Conservation (phyloP, 2,888 invertebrate species). For the Aromia moschata region DNA sequence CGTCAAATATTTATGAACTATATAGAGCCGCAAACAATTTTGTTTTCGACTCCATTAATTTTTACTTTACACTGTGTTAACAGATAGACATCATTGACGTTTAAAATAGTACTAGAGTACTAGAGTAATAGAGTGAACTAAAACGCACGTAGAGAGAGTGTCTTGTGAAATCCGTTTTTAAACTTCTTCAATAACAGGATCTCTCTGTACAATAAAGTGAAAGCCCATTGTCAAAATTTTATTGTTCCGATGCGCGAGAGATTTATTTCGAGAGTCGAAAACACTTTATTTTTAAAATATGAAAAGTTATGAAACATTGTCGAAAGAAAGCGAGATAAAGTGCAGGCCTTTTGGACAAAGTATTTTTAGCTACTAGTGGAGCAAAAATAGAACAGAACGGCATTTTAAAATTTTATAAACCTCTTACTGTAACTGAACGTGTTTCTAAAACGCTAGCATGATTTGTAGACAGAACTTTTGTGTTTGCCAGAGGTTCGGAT, state of each 20-base stretch:
- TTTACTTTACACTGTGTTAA: no score
- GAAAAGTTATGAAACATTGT: constrained; percentile 1
- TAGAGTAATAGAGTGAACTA: no score
- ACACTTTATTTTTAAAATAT: constrained; percentile 7
- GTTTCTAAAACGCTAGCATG: constrained; percentile 1
- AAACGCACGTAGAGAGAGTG: no score
- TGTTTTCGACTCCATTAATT: no score
- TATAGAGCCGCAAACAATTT: no score
- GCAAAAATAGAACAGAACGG: neutral
- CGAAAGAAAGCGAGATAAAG: neutral
- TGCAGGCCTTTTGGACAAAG: neutral
- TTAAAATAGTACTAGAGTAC: no score
- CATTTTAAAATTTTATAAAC: constrained; percentile 9
- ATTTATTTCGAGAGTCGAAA: neutral
- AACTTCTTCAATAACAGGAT: no score
- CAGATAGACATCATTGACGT: no score
- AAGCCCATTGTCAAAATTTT: neutral
- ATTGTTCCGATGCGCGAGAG: neutral
- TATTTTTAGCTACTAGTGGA: constrained; percentile 2
- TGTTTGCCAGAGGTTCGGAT: constrained; percentile 10
- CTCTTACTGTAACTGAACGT: constrained; percentile 1
- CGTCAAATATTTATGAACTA: no score
- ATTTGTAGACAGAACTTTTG: constrained; percentile 5
- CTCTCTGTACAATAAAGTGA: neutral
- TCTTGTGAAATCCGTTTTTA: no score